These are phyloP conservation scores for Sebastes kiyomatsui DNA, from an alignment of 2,797 vertebrate species.

Conservation along the genomic window DNA sequence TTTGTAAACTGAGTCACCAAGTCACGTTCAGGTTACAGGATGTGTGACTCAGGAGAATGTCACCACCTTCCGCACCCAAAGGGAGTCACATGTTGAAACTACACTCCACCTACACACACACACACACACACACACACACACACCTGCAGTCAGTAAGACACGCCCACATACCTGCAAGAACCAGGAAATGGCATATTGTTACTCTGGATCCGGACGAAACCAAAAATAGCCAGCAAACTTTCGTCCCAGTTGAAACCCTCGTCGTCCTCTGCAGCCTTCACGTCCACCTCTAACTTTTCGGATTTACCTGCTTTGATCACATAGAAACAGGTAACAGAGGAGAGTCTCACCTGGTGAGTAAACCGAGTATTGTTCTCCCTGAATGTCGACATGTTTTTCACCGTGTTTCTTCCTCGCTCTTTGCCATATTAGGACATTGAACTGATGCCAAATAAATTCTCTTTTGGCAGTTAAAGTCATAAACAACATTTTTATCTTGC, in stretches of 20 bases:
- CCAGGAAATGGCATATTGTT: slow-evolving; percentile 69
- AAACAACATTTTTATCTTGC: not conserved
- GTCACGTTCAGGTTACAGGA: not conserved
- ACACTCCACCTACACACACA: not conserved
- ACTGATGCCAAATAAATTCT: not conserved
- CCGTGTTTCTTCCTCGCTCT: not conserved
- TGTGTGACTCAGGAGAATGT: slow-evolving; percentile 16
- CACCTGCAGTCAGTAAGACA: slow-evolving; percentile 70
- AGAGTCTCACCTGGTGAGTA: slow-evolving; percentile 64
- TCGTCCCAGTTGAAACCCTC: not conserved
- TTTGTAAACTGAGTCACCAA: not conserved
- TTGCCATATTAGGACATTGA: slow-evolving; percentile 14
- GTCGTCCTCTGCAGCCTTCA: accelerated
- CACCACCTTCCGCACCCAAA: slow-evolving; percentile 17
- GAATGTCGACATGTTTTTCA: slow-evolving; percentile 30
- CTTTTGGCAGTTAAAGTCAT: accelerated
- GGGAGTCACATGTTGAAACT: not conserved
- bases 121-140: not conserved
- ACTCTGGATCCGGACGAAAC: not conserved
- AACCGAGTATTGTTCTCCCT: not conserved
- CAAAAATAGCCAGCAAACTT: not conserved
- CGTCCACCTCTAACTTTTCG: accelerated
- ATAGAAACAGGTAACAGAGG: not conserved
- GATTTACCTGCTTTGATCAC: not conserved
- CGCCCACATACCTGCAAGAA: slow-evolving; percentile 83